Evolutionary conservation across 2,113 vertebrate genomes (phyloP), one percentile per base, ranked within the genome.

Genomic region (Strix aluco): DNA sequence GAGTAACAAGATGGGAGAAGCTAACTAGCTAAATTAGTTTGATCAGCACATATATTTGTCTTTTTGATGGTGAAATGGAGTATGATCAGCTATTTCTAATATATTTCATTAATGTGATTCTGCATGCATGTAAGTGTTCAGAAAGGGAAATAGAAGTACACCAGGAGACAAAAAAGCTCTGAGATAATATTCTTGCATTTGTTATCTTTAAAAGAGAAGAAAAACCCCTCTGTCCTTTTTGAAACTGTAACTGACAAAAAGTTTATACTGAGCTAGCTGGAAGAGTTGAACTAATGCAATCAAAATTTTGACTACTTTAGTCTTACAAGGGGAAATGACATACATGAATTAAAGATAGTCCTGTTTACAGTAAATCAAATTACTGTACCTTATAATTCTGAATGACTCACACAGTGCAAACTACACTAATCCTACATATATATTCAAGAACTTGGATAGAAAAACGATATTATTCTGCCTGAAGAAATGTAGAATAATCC

Each of bases 11-110:
- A 84, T 54, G 66, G 62, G 55, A 34, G 34, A 54, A 93, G 51
- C 40, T 86, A 85, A 38, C 30, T 84, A 71, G 42, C 29, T 57
- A 79, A 84, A 59, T 92, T 81, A 79, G 6, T 49, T 91, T 79
- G 62, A 82, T 90, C 18, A 34, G 17, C 10, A 16, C 10, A 17
- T 27, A 30, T 5, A 44, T 75, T 92, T 73, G 13, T 62, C 36
- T 91, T 52, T 94, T 92, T 95, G 62, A 82, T 91, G 13, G 63
- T 75, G 40, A 96, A 84, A 92, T 55, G 57, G 38, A 27, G 67
- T 95, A 57, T 58, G 10, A 59, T 67, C n/a, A 79, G 3, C n/a
- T 82, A 30, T 73, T 66, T 89, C 36, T 52, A 67, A 23, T 67
- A 15, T 30, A 9, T 6, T 21, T 74, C 19, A 61, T 32, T 95